Conservation (phyloP, 2,888 invertebrate genomes). For the Syrista parreyssii region DNA sequence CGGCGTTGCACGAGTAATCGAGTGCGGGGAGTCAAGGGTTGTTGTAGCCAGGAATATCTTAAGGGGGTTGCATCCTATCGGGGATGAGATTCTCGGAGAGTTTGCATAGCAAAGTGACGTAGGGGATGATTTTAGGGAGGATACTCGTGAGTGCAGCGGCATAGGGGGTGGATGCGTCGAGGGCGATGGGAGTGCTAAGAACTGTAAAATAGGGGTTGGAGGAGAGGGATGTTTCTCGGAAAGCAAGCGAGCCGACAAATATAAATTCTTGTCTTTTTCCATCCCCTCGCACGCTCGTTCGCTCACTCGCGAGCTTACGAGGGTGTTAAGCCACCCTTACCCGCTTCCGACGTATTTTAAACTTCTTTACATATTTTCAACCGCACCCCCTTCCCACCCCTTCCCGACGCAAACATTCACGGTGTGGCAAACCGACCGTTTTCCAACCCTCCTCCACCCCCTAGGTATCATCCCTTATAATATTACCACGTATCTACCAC, state of each 20-base stretch:
- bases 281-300: conserved; percentile 8
- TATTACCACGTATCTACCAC: neutral
- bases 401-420: neutral
- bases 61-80: conserved; percentile 10
- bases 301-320: conserved; percentile 34
- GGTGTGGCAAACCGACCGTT: neutral
- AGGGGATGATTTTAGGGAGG: neutral
- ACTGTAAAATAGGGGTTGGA: neutral
- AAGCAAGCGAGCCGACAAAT: conserved; percentile 55
- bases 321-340: conserved; percentile 48
- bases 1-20: neutral
- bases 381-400: conserved; percentile 3
- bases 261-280: conserved; percentile 41
- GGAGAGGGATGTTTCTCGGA: conserved; percentile 52
- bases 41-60: neutral
- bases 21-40: neutral
- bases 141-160: conserved; percentile 7
- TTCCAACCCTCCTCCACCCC: neutral
- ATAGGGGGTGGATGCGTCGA: conserved; percentile 1
- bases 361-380: conserved; percentile 45
- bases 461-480: neutral
- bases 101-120: conserved; percentile 11
- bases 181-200: conserved; percentile 15
- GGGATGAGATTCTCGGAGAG: conserved; percentile 23
- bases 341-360: conserved; percentile 39